Evolutionary conservation across 1,140 invertebrate species (phyloP).

Genomic region (Littorina saxatilis): DNA sequence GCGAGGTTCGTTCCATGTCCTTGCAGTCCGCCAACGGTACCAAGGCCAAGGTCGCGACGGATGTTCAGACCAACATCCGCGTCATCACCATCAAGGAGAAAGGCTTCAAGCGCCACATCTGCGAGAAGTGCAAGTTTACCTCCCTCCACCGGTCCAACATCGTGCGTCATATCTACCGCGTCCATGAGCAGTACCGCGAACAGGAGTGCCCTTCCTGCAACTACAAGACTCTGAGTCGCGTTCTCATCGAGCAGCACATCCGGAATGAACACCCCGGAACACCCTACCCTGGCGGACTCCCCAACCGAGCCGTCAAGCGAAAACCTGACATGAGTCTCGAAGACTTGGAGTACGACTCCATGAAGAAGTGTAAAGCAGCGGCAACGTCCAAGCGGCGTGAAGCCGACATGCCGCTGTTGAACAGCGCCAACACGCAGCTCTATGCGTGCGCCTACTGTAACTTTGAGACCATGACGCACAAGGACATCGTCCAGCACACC

Average conservation of each 20-base stretch:
- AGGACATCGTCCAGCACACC: slow-evolving; percentile 49
- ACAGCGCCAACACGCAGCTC: slow-evolving; percentile 30
- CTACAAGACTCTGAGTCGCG: slow-evolving; percentile 48
- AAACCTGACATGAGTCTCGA: slow-evolving; percentile 16
- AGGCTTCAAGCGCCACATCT: slow-evolving; percentile 43
- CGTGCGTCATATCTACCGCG: slow-evolving; percentile 48
- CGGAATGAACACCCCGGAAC: slow-evolving; percentile 42
- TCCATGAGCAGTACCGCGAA: slow-evolving; percentile 53
- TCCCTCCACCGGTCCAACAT: slow-evolving; percentile 53
- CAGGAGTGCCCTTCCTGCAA: slow-evolving; percentile 48
- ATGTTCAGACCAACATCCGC: slow-evolving; percentile 52
- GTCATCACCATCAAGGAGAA: slow-evolving; percentile 46
- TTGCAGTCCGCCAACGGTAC: slow-evolving; percentile 1
- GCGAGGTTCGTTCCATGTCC: slow-evolving; percentile 14
- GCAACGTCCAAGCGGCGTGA: slow-evolving; percentile 22
- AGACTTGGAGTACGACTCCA: slow-evolving; percentile 36
- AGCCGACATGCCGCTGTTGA: background rate
- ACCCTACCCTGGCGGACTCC: background rate
- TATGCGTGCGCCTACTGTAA: slow-evolving; percentile 55
- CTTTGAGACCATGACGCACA: slow-evolving; percentile 51
- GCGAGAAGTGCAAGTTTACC: slow-evolving; percentile 53
- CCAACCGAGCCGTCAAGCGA: background rate
- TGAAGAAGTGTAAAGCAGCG: slow-evolving; percentile 33
- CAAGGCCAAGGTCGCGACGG: slow-evolving; percentile 37
- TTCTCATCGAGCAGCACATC: slow-evolving; percentile 48